phyloP scores from a whole-genome alignment of 1,140 invertebrate species.

The Macrostomum lignano region DNA sequence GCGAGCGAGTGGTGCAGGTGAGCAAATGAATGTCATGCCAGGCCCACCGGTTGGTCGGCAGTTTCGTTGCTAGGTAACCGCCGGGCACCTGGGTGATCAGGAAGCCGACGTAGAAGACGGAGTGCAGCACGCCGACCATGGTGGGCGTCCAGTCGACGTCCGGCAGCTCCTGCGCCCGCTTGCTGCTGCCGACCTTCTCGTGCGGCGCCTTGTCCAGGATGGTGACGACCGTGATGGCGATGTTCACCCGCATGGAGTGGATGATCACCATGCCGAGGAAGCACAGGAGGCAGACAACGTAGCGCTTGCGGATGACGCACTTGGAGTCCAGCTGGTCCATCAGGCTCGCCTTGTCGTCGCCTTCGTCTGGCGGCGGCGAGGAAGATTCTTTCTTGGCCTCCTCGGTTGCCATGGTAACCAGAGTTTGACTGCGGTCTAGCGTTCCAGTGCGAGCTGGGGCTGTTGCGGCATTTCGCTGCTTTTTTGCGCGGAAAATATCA shows the following conservation, averaged over 20 bases:
- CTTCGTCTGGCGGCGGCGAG: too few relatives aligned
- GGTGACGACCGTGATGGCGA: constrained; percentile 55
- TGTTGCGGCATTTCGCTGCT: too few relatives aligned
- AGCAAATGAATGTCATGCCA: too few relatives aligned
- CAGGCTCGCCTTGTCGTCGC: too few relatives aligned
- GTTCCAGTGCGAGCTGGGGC: too few relatives aligned
- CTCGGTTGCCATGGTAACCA: too few relatives aligned
- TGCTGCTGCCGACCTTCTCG: not conserved
- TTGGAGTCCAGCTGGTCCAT: too few relatives aligned
- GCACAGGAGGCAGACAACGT: constrained; percentile 40
- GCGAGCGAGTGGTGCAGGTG: too few relatives aligned
- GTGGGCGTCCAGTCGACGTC: constrained; percentile 12
- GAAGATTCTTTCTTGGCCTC: too few relatives aligned
- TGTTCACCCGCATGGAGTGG: constrained; percentile 56
- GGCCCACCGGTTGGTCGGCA: too few relatives aligned
- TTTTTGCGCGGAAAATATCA: too few relatives aligned
- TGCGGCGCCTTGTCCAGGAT: constrained; percentile 47
- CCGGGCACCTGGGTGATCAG: constrained; percentile 18
- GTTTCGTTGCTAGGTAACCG: constrained; percentile 14
- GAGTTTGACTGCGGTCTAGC: too few relatives aligned
- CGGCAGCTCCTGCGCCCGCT: constrained; percentile 9
- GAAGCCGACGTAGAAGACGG: constrained; percentile 18
- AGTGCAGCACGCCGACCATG: constrained; percentile 16
- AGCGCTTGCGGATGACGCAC: constrained; percentile 31
- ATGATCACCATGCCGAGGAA: constrained; percentile 55